Conservation (phyloP, 35 echinoderm and acorn worm species). For the Patiria miniata region DNA sequence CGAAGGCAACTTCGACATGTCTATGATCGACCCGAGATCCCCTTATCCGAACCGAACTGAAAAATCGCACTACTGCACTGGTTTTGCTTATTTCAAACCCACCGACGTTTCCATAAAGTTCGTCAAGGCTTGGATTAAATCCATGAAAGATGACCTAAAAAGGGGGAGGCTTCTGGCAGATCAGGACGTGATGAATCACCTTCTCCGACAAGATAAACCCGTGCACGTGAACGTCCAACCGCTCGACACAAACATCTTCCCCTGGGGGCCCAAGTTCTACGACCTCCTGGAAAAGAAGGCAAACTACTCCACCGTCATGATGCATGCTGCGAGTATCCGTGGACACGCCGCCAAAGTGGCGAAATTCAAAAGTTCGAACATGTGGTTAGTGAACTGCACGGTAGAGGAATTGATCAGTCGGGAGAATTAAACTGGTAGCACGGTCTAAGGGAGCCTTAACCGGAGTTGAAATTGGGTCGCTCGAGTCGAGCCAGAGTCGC, state of each 20-base stretch:
- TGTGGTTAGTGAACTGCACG: slow-evolving; percentile 48
- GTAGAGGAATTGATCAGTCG: too few relatives aligned
- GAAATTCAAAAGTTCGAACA: slow-evolving; percentile 34
- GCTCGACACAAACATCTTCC: slow-evolving; percentile 45
- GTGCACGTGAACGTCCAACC: slow-evolving; percentile 31
- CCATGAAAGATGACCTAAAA: not conserved
- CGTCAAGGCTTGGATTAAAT: slow-evolving; percentile 59
- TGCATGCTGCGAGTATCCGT: slow-evolving; percentile 72
- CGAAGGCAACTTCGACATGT: slow-evolving; percentile 67
- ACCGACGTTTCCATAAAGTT: slow-evolving; percentile 46
- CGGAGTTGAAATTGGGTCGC: too few relatives aligned
- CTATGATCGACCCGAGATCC: slow-evolving; percentile 50
- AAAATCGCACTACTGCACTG: slow-evolving; percentile 56
- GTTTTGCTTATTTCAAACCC: slow-evolving; percentile 71
- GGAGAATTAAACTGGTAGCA: too few relatives aligned
- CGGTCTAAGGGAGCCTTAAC: too few relatives aligned
- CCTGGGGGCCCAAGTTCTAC: slow-evolving; percentile 53
- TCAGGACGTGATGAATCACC: slow-evolving; percentile 58
- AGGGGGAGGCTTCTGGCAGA: slow-evolving; percentile 31
- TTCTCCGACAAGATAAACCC: not conserved
- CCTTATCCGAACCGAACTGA: not conserved
- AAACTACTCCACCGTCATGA: slow-evolving; percentile 22
- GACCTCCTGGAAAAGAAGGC: slow-evolving; percentile 24
- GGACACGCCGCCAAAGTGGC: slow-evolving; percentile 58
- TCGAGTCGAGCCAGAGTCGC: too few relatives aligned